Conservation (phyloP, 2,113 vertebrate species). For the Sapajus apella region DNA sequence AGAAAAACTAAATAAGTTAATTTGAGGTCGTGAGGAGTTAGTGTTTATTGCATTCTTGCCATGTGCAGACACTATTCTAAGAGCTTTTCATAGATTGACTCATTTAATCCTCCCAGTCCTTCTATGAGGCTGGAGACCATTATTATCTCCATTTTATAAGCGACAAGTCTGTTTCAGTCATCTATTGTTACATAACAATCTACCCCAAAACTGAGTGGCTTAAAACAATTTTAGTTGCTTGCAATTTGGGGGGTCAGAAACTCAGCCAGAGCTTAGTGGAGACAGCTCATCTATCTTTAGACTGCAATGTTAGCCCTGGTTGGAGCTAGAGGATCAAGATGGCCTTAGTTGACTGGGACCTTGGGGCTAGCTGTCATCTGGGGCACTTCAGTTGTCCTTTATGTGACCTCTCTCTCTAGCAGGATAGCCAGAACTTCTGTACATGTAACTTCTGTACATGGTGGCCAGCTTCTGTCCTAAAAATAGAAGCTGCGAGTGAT, state of each 20-base stretch:
- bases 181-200: too few species aligned
- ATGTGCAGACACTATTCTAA: not conserved
- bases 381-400: not conserved
- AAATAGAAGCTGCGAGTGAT: not conserved
- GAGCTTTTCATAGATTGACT: not conserved
- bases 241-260: not conserved
- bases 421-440: not conserved
- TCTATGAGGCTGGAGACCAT: not conserved
- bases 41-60: not conserved
- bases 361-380: not conserved
- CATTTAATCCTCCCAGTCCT: not conserved
- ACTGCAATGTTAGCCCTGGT: not conserved
- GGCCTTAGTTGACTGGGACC: not conserved
- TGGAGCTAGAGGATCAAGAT: not conserved
- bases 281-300: not conserved
- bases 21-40: not conserved
- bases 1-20: not conserved
- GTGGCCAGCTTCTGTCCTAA: not conserved
- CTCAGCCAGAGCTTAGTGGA: not conserved
- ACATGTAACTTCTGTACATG: not conserved
- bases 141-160: not conserved
- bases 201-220: not conserved
- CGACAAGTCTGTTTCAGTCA: not conserved
- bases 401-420: not conserved
- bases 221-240: not conserved